Evolutionary conservation across 2,797 vertebrate genomes (phyloP), one percentile per base, ranked within the genome.

Genomic region (Dryobates pubescens): DNA sequence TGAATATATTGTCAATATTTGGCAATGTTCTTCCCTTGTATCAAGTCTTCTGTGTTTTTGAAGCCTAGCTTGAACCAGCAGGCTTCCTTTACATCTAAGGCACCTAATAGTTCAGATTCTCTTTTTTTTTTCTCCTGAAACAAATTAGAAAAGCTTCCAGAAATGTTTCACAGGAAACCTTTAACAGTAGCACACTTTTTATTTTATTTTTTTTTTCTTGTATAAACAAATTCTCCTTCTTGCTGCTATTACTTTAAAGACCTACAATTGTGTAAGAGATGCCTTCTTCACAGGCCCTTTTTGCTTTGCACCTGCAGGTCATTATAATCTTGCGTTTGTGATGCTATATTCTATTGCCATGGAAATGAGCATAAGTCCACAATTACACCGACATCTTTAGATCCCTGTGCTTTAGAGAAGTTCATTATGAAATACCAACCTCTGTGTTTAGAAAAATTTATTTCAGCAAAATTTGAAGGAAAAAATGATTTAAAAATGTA

Each of bases 171-270:
- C 32, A 30, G n/a, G 24, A 84, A 86, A 51, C 5, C 9, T 68
- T 15, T 68, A 88, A 9, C 11, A 88, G 12, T 18, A 71, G 15
- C n/a, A 16, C 19, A 16, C 19, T 0, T 30, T 20, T 20, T 38
- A 30, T 18, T 20, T 43, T 47, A 29, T 13, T 27, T 26, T 53
- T 27, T 27, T 8, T 16, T 29, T 27, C 15, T 56, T 56, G 5
- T 78, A n/a, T 51, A 78, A 86, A 83, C 65, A 57, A 6, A 47
- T 81, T 93, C 17, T 70, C 38, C 83, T 70, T 93, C 61, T 84
- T 88, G 15, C 34, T 82, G 17, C 12, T 93, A 54, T 69, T 73
- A 81, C 84, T 95, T 80, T 26, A 88, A 65, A 86, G 89, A 84
- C 38, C 57, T 75, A 22, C 34, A 79, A 19, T 51, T 81, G 30